Evolutionary conservation across 2,113 vertebrate species (phyloP).

Genomic region (Cyanoliseus patagonus): DNA sequence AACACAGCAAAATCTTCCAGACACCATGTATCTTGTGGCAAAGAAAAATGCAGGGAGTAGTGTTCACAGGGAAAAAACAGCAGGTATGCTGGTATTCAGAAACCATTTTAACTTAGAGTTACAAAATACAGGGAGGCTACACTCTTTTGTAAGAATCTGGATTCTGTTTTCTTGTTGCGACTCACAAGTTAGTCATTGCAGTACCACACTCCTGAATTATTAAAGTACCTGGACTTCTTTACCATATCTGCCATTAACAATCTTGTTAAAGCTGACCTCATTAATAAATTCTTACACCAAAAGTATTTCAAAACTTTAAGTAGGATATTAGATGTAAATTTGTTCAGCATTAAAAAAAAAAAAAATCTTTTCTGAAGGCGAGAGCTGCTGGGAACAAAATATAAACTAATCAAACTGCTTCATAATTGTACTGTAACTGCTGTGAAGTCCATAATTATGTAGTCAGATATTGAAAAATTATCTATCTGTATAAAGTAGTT

Average conservation of each 20-base stretch:
- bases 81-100: background rate
- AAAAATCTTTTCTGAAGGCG: background rate
- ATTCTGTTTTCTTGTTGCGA: background rate
- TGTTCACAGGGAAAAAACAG: background rate
- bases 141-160: background rate
- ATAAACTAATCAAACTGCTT: background rate
- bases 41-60: background rate
- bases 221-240: background rate
- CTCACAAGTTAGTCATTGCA: background rate
- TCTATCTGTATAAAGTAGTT: background rate
- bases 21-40: background rate
- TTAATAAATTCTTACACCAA: background rate
- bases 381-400: background rate
- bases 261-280: background rate
- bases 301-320: background rate
- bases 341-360: background rate
- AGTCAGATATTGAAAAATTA: conserved; percentile 34
- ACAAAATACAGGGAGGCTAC: background rate
- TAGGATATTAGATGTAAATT: background rate
- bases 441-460: conserved; percentile 27
- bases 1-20: background rate
- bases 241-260: background rate
- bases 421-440: background rate
- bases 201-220: background rate
- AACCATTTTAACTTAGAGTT: background rate